phyloP scores from a whole-genome alignment of 2,113 vertebrate genomes.

The Eclectus roratus region DNA sequence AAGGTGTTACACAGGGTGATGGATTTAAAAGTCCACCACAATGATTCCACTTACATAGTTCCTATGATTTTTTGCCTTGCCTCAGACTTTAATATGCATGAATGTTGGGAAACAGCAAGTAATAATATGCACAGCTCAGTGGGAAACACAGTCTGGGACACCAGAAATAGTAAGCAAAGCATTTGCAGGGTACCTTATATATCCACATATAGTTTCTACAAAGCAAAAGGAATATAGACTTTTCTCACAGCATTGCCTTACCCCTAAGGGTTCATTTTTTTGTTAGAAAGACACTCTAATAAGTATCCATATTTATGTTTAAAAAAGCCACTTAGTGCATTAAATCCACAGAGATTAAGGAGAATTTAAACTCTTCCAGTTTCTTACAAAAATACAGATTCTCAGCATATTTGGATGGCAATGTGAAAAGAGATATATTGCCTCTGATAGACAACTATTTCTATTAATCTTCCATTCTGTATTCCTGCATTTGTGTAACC shows the following conservation, averaged over 20 bases:
- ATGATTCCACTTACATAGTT: not conserved
- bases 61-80: not conserved
- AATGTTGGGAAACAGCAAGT: constrained; percentile 11
- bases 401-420: not conserved
- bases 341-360: not conserved
- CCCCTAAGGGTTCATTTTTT: not conserved
- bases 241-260: constrained; percentile 16
- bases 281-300: not conserved
- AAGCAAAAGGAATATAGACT: not conserved
- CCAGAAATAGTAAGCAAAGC: constrained; percentile 15
- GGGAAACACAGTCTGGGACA: not conserved
- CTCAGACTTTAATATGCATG: not conserved
- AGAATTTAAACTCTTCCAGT: not conserved
- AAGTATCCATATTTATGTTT: not conserved
- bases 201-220: not conserved
- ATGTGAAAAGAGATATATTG: not conserved
- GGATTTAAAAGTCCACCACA: not conserved
- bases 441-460: not conserved
- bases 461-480: not conserved
- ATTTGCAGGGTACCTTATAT: not conserved
- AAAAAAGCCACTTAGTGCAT: not conserved
- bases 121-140: not conserved
- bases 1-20: not conserved
- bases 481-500: not conserved
- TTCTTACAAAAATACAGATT: not conserved